phyloP scores from a whole-genome alignment of 2,113 vertebrate genomes.

The Oceanodroma tethys region DNA sequence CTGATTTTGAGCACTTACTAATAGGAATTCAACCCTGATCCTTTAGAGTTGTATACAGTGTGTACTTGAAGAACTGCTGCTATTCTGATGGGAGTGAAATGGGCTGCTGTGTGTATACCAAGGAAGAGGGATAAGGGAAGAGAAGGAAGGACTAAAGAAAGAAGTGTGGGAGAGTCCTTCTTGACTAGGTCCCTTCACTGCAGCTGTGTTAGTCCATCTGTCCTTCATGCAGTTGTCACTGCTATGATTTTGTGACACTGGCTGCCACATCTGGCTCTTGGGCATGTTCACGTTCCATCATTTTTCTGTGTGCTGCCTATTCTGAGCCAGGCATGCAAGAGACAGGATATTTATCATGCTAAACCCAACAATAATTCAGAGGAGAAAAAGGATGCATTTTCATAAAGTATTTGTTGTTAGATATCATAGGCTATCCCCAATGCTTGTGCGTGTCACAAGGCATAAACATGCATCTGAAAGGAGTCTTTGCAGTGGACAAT shows the following conservation, averaged over 20 bases:
- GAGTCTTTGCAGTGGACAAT: background rate
- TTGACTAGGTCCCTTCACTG: background rate
- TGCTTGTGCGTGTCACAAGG: background rate
- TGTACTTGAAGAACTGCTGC: background rate
- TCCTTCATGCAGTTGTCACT: background rate
- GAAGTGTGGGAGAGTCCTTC: background rate
- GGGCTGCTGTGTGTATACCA: background rate
- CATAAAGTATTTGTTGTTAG: background rate
- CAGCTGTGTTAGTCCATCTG: background rate
- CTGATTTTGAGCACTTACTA: background rate
- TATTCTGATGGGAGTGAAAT: background rate
- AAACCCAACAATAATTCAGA: background rate
- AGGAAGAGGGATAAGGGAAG: background rate
- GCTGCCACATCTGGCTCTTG: background rate
- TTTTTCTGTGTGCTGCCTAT: background rate
- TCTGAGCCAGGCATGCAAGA: background rate
- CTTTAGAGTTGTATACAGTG: background rate
- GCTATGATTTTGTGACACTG: background rate
- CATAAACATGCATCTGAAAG: background rate
- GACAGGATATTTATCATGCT: background rate
- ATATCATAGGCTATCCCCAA: background rate
- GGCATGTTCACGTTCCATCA: background rate
- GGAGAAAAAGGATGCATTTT: background rate
- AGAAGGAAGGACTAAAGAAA: background rate
- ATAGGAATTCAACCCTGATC: background rate